Evolutionary conservation across 2,888 invertebrate species (phyloP).

Genomic region (Fabriciana adippe): DNA sequence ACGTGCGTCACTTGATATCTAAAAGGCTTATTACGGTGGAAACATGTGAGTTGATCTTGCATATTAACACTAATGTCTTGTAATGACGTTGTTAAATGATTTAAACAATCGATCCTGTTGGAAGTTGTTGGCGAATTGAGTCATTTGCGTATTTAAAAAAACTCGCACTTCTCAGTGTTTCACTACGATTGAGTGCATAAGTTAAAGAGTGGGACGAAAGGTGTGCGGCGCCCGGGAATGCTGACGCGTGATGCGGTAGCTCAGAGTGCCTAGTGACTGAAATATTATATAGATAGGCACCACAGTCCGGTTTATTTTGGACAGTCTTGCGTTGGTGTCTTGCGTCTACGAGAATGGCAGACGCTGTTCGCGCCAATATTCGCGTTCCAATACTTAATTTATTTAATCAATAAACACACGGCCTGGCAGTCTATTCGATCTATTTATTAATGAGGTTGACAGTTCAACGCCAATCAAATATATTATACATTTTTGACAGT

Average conservation of each 20-base stretch:
- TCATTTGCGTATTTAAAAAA: constrained; percentile 16
- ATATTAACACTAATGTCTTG: constrained; percentile 23
- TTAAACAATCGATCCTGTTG: constrained; percentile 7
- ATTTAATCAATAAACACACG: constrained; percentile 32
- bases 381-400: constrained; percentile 51
- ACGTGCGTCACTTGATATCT: constrained; percentile 27
- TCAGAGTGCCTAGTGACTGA: constrained; percentile 59
- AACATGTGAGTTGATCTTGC: constrained; percentile 18
- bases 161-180: neutral
- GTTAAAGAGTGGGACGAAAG: constrained; percentile 10
- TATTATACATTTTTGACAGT: constrained; percentile 2
- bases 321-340: constrained; percentile 67
- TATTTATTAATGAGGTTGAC: constrained; percentile 19
- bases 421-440: constrained; percentile 11
- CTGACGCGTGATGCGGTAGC: constrained; percentile 47
- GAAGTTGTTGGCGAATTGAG: constrained; percentile 1
- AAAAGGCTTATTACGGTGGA: constrained; percentile 25
- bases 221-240: constrained; percentile 46
- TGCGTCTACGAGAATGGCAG: constrained; percentile 56
- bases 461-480: constrained; percentile 10
- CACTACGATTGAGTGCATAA: neutral
- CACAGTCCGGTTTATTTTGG: constrained; percentile 66
- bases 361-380: constrained; percentile 54
- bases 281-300: constrained; percentile 62
- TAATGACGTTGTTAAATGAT: constrained; percentile 14